Evolutionary conservation across 2,888 invertebrate species (phyloP).

Genomic region (Ectobius pallidus): DNA sequence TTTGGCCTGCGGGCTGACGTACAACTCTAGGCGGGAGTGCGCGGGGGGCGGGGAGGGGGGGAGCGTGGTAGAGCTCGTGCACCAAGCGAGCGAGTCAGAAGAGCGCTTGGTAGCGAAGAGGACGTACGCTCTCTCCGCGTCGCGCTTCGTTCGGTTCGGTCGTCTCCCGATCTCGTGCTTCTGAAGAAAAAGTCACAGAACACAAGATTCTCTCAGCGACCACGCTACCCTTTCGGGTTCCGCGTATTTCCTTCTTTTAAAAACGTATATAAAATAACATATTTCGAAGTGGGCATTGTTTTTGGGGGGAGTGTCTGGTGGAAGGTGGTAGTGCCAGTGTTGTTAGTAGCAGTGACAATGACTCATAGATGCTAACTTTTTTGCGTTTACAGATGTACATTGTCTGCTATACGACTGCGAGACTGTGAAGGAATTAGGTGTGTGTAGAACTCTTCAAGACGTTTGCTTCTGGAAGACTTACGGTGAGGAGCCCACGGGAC

Average conservation of each 20-base stretch:
- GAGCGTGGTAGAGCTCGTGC: conserved; percentile 31
- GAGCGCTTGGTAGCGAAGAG: conserved; percentile 37
- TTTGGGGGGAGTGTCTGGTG: conserved; percentile 6
- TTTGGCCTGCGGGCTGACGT: conserved; percentile 35
- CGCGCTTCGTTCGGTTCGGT: conserved; percentile 14
- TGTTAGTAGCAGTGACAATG: conserved; percentile 13
- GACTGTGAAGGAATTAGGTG: conserved; percentile 15
- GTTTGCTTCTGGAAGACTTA: background rate
- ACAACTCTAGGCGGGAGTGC: conserved; percentile 20
- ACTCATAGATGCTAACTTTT: background rate
- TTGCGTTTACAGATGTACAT: conserved; percentile 25
- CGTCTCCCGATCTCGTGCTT: conserved; percentile 11
- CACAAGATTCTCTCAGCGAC: background rate
- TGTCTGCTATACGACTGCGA: background rate
- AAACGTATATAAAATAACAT: background rate
- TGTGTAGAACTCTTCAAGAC: background rate
- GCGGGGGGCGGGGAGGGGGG: conserved; percentile 28
- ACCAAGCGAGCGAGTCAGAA: conserved; percentile 33
- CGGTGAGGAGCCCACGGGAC: conserved; percentile 15
- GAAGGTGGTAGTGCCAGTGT: conserved; percentile 19
- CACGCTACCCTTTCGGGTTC: background rate
- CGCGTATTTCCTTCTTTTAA: background rate
- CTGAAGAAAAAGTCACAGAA: background rate
- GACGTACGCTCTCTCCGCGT: background rate
- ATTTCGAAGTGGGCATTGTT: background rate